phyloP scores from a whole-genome alignment of 1,140 invertebrate genomes.

The Apolygus lucorum region DNA sequence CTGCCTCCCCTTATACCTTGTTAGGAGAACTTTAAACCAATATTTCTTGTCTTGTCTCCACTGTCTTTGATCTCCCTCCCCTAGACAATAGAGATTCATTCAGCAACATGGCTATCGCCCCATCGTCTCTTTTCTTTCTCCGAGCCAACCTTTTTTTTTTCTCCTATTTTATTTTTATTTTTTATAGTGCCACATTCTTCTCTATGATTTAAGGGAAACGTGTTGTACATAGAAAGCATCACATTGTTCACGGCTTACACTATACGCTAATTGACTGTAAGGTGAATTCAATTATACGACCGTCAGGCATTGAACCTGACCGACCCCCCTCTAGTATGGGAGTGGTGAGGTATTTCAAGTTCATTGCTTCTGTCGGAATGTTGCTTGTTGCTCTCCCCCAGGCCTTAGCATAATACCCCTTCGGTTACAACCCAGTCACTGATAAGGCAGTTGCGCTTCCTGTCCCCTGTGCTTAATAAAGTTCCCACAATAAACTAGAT shows the following conservation, averaged over 20 bases:
- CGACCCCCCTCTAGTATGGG: neutral
- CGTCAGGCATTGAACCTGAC: neutral
- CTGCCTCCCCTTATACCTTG: neutral
- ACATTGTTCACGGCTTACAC: neutral
- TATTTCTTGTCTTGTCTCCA: constrained; percentile 1
- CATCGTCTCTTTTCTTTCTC: neutral
- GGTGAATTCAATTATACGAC: neutral
- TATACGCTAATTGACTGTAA: neutral
- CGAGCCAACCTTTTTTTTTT: constrained; percentile 2
- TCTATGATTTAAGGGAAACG: neutral
- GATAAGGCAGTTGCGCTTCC: no score
- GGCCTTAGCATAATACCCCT: no score
- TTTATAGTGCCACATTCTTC: neutral
- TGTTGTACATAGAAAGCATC: constrained; percentile 1
- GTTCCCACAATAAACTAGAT: no score
- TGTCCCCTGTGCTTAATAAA: no score
- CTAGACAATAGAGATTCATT: constrained; percentile 1
- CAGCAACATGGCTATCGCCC: neutral
- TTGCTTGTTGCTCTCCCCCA: neutral
- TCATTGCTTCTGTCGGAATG: neutral
- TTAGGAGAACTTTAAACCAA: constrained; percentile 1
- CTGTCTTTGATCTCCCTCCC: neutral
- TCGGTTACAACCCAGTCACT: no score
- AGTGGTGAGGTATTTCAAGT: neutral
- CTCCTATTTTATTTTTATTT: neutral